Evolutionary conservation across 2,888 invertebrate genomes (phyloP), one percentile per base, ranked within the genome.

Genomic region (Sinhomidia bicolor): DNA sequence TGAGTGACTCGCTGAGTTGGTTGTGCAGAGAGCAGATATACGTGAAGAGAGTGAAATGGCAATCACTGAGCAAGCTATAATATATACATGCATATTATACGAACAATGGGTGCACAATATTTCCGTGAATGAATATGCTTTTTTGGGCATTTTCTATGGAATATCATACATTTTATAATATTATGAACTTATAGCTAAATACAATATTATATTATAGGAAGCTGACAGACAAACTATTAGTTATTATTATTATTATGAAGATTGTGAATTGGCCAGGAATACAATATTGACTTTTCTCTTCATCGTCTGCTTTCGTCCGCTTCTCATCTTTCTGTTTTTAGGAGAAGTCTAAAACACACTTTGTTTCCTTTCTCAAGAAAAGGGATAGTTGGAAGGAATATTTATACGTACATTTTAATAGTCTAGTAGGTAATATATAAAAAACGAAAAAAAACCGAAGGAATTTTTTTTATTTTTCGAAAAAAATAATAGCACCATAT

Each of bases 401-500:
- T 5, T 17, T 5, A 65, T 65, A 65, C 36, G 32, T 36, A 32
- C 36, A 62, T n/a, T n/a, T n/a, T n/a, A n/a, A n/a, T n/a, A n/a
- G n/a, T n/a, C n/a, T n/a, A 12, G 1, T 23, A 17, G 23, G 23
- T 7, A 20, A 17, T n/a, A n/a, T n/a, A n/a, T n/a, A n/a, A 20
- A 26, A 23, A 17, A 26, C 17, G 26, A 7, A 60, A 26, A 54
- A 17, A 54, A 17, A 54, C 10, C 17, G 44, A 47, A 23, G 14
- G 14, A 36, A 36, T 32, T n/a, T n/a, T n/a, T n/a, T n/a, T 20
- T 6, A 20, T 81, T 65, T 65, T 60, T 32, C 62, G 3, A 7
- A 17, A 62, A 36, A 71, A 17, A 81, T 20, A 71, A 71, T n/a
- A n/a, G n/a, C 32, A 71, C 68, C 83, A 71, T 71, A 71, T 47